phyloP scores from a whole-genome alignment of 2,888 invertebrate genomes.

The Chromoteleia sp. region DNA sequence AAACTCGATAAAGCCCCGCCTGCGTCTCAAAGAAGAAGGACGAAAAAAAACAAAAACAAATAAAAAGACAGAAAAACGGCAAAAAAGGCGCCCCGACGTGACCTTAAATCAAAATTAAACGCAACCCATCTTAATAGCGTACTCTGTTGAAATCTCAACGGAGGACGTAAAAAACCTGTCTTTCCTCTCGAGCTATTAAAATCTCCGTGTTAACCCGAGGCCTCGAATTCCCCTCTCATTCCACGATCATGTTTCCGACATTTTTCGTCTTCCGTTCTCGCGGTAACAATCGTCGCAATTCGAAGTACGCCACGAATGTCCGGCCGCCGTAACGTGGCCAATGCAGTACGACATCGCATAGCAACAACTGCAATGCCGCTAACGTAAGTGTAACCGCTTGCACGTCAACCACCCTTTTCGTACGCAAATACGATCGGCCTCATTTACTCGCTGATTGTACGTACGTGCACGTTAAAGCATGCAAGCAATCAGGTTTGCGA shows the following conservation, averaged over 20 bases:
- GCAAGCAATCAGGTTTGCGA: constrained; percentile 55
- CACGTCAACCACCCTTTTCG: constrained; percentile 41
- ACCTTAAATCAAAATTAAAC: background rate
- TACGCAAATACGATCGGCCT: constrained; percentile 67
- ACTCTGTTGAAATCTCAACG: constrained; percentile 1
- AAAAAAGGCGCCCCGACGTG: background rate
- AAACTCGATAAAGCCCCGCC: background rate
- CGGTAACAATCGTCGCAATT: constrained; percentile 18
- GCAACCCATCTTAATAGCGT: background rate
- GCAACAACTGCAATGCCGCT: constrained; percentile 53
- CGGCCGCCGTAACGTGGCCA: constrained; percentile 34
- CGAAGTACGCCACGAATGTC: constrained; percentile 51
- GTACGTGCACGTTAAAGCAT: constrained; percentile 56
- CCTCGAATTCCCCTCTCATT: constrained; percentile 1
- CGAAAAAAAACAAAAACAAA: too few relatives aligned
- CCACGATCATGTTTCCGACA: background rate
- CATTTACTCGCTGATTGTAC: constrained; percentile 58
- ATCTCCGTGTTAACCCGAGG: background rate
- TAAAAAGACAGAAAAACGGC: too few relatives aligned
- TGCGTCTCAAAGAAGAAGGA: background rate
- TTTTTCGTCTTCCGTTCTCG: background rate
- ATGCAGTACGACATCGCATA: constrained; percentile 42
- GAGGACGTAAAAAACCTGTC: background rate
- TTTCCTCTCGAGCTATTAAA: background rate
- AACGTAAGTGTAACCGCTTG: constrained; percentile 49